Base-by-base conservation (phyloP, 92 coral and sea anemone genomes). In the Pocillopora grandis region DNA sequence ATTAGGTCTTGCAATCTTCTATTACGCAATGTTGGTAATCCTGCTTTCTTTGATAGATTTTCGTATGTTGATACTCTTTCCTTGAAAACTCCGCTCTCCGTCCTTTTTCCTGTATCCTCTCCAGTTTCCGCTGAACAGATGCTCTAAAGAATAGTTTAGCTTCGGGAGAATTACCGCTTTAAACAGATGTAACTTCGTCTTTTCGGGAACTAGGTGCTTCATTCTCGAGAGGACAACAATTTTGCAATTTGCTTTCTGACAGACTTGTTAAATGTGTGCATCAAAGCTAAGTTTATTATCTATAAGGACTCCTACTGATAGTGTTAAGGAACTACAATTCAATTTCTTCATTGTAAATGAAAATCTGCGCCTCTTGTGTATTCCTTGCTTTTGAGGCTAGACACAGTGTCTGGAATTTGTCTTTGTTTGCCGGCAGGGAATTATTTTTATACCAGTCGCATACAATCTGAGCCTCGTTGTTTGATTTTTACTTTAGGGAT, bases 381-480 rank as follows among this genome's bases (percentile, higher is more conserved):
- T 62, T 83, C 71, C 58, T 73, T 75, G 83, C 59, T 57, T 74
- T 83, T 73, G 86, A 68, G 23, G 16, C 36, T 21, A 71, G 86
- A 68, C 58, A 75, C 84, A 80, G 65, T 63, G 76, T 58, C 56
- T 76, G 83, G 48, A 56, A 83, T 62, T 83, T 83, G 83, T 3
- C 74, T 55, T 55, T 55, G 71, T 83, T 83, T 74, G 58, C 87
- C 83, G 19, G 71, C 20, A 83, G 55, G 27, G 75, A 59, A 61
- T 83, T 56, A 59, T 21, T 17, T 56, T 83, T 62, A 83, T 83
- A 83, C 83, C 83, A 83, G 60, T 73, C 72, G 52, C 72, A 55
- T 65, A 37, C 68, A 55, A 55, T 83, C 72, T 60, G 16, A 31
- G 83, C 84, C 23, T 76, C 69, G 55, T 75, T 76, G 49, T 83